Evolutionary conservation across 2,797 vertebrate species (phyloP).

Genomic region (Brachyrhaphis roseni): DNA sequence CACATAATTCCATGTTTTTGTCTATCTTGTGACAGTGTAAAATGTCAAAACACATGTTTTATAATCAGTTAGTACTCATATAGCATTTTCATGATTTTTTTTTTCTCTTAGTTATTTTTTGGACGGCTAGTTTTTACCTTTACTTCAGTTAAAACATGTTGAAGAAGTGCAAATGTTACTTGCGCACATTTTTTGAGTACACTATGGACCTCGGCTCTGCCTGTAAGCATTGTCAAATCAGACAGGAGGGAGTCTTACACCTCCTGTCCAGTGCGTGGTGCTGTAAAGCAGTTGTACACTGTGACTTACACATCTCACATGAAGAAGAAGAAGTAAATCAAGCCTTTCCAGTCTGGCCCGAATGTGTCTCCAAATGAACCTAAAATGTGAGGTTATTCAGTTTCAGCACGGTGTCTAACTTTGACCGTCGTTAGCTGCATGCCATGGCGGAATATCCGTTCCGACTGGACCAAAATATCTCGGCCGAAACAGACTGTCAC

Average conservation of each 20-base stretch:
- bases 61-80: no score
- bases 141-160: neutral
- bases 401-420: neutral
- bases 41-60: no score
- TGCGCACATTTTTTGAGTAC: neutral
- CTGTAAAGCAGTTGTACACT: neutral
- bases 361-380: conserved; percentile 54
- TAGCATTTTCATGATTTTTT: no score
- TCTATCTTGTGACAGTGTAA: no score
- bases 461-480: conserved; percentile 2
- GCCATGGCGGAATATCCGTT: conserved; percentile 46
- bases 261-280: conserved; percentile 39
- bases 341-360: conserved; percentile 24
- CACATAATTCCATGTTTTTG: no score
- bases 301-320: conserved; percentile 10
- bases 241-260: no score
- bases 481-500: conserved; percentile 18
- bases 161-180: neutral
- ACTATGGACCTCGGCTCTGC: no score
- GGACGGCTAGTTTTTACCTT: no score
- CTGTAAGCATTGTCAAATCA: neutral
- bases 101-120: no score
- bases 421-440: neutral
- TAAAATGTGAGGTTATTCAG: conserved; percentile 31
- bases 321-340: conserved; percentile 43